phyloP scores from a whole-genome alignment of 1,140 invertebrate genomes.

The Sitodiplosis mosellana region DNA sequence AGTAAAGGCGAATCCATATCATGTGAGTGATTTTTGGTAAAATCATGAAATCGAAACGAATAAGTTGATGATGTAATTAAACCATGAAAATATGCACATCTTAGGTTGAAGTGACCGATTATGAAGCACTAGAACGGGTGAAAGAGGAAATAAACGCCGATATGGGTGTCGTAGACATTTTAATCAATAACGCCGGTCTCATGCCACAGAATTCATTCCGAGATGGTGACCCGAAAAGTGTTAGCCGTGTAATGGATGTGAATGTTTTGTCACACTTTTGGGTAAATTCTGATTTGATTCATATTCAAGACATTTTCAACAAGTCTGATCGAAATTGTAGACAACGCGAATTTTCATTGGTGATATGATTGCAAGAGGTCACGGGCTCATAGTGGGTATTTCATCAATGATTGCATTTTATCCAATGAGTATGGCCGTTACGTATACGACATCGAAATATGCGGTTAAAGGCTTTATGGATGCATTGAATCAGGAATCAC shows the following conservation, averaged over 20 bases:
- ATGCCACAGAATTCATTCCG: constrained; percentile 7
- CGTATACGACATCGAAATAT: constrained; percentile 22
- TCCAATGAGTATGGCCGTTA: constrained; percentile 18
- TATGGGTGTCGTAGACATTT: constrained; percentile 20
- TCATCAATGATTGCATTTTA: constrained; percentile 20
- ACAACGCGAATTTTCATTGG: constrained; percentile 22
- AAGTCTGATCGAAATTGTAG: constrained; percentile 4
- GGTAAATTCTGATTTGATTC: not conserved
- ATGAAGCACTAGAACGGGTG: constrained; percentile 19
- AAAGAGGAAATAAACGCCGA: constrained; percentile 20
- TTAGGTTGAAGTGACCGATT: constrained; percentile 23
- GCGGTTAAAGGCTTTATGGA: constrained; percentile 23
- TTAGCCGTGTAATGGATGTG: not conserved
- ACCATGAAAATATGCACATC: not conserved
- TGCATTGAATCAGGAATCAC: no score
- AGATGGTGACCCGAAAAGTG: not conserved
- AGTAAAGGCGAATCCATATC: constrained; percentile 19
- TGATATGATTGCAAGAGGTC: constrained; percentile 20
- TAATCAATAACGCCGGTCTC: constrained; percentile 22
- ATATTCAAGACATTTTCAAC: not conserved
- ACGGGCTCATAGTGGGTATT: constrained; percentile 19
- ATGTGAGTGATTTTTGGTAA: constrained; percentile 10
- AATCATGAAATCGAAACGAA: no score
- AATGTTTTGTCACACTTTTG: not conserved
- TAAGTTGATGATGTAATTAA: no score